Evolutionary conservation across 2,888 invertebrate species (phyloP).

Genomic region (Drosophila recens): DNA sequence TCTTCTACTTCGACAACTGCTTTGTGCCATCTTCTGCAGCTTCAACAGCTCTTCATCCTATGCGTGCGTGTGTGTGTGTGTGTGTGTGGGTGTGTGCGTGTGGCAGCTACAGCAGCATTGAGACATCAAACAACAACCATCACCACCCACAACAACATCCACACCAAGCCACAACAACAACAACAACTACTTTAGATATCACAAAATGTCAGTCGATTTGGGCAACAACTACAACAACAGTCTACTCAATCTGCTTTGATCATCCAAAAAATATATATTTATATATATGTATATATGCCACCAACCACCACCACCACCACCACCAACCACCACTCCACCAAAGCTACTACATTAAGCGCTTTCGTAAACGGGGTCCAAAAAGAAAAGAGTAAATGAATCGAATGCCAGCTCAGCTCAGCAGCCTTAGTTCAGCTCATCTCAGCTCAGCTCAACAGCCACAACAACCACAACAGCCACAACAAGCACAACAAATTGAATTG

Average conservation of each 20-base stretch:
- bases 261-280: conserved; percentile 36
- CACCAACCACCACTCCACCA: conserved; percentile 16
- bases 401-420: conserved; percentile 3
- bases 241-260: conserved; percentile 63
- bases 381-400: neutral
- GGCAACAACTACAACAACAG: conserved; percentile 39
- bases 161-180: conserved; percentile 13
- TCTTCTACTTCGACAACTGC: conserved; percentile 1
- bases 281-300: neutral
- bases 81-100: neutral
- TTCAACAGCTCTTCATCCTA: conserved; percentile 9
- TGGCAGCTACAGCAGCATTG: neutral
- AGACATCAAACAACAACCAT: conserved; percentile 12
- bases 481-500: conserved; percentile 16
- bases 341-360: conserved; percentile 39
- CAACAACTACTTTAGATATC: conserved; percentile 21
- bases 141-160: conserved; percentile 25
- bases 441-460: conserved; percentile 9
- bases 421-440: conserved; percentile 6
- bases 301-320: conserved; percentile 14
- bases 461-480: conserved; percentile 29
- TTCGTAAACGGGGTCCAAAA: conserved; percentile 19
- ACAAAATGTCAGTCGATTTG: conserved; percentile 23
- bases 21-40: conserved; percentile 12
- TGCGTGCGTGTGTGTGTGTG: neutral